Base-by-base conservation (phyloP, 1,140 invertebrate species). In the Drosophila dunni region DNA sequence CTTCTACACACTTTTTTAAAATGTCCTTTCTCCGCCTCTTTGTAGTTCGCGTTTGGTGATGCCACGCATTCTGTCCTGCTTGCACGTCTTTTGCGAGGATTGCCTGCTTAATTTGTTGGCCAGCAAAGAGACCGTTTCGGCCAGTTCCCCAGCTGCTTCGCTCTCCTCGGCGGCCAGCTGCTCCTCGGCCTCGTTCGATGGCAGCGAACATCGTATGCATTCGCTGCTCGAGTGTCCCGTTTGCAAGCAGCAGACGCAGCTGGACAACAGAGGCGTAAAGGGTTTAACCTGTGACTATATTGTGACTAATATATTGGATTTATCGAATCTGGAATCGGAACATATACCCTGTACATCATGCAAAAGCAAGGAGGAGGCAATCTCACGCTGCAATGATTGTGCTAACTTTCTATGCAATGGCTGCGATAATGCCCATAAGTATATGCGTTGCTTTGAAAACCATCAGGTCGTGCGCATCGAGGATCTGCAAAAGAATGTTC, bases 371-470 rank as follows among this genome's bases (percentile, higher is more conserved):
- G 97, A 98, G 92, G 95, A 96, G 86, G 98, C 98, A 11, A 96
- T 98, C 11, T 97, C 97, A 11, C 95, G 97, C 64, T 98, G 98
- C 93, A 96, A 95, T 72, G 97, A 98, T 91, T 99, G 98, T 93
- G 97, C 97, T 78, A 98, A 98, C 93, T 97, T 98, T 90, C 94
- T 99, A 11, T 98, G 98, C 93, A 95, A 95, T 17, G 97, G 97
- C 91, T 99, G 98, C 93, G 97, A 98, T 74, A 97, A 96, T 29
- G 98, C 98, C 50, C 98, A 99, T 93, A 96, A 97, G 91, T 96
- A 96, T 79, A 98, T 99, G 97, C 94, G 97, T 50, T 98, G 97
- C 93, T 98, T 98, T 92, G 97, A 98, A 92, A 97, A 96, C 81
- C 98, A 98, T 81, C 94, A 97, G 90, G 97, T 98, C 13, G 95